phyloP scores from a whole-genome alignment of 2,888 invertebrate genomes.

The Diploptera punctata region DNA sequence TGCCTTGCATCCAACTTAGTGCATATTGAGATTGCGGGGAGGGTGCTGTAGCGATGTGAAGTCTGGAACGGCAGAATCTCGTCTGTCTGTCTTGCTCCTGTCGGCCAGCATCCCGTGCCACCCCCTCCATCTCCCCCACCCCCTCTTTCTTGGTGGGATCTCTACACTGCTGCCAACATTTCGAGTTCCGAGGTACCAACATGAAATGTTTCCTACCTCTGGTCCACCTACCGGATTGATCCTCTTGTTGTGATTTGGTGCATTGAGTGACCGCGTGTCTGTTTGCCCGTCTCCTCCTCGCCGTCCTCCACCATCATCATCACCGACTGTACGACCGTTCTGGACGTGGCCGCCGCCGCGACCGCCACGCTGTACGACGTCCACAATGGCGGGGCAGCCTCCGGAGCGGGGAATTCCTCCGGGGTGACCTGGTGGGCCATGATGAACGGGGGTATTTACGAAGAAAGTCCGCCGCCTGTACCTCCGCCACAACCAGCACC shows the following conservation, averaged over 20 bases:
- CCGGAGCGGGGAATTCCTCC: slow-evolving; percentile 83
- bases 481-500: slow-evolving; percentile 40
- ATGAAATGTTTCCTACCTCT: slow-evolving; percentile 13
- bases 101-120: neutral
- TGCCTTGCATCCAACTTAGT: neutral
- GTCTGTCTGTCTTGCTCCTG: slow-evolving; percentile 4
- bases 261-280: slow-evolving; percentile 17
- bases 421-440: slow-evolving; percentile 86
- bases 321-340: slow-evolving; percentile 34
- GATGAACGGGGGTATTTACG: slow-evolving; percentile 84
- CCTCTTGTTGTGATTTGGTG: neutral
- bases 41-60: neutral
- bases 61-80: slow-evolving; percentile 2
- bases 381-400: slow-evolving; percentile 51
- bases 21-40: too few species aligned
- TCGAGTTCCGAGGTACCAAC: slow-evolving; percentile 13
- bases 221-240: slow-evolving; percentile 22
- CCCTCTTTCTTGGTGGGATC: slow-evolving; percentile 25
- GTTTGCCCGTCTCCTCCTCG: slow-evolving; percentile 7
- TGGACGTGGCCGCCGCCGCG: slow-evolving; percentile 37
- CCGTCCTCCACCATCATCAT: slow-evolving; percentile 37
- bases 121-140: slow-evolving; percentile 3
- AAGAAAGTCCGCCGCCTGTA: slow-evolving; percentile 67
- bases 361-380: slow-evolving; percentile 40
- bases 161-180: slow-evolving; percentile 24